Conservation (phyloP, 2,113 vertebrate genomes). For the Ctenomys sociabilis region DNA sequence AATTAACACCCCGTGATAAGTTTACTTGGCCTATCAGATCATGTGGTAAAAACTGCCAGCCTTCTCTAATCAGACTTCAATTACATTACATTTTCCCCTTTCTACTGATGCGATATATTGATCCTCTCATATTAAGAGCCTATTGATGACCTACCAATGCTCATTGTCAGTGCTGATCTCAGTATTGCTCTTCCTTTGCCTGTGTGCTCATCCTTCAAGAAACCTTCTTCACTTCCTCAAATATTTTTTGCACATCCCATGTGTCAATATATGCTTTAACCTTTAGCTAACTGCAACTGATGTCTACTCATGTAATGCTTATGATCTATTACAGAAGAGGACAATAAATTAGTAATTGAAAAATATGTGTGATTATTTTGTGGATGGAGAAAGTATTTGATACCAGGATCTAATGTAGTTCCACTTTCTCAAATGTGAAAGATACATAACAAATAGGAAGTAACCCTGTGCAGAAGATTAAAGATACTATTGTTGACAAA, state of each 20-base stretch:
- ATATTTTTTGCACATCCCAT: background rate
- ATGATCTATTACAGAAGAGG: background rate
- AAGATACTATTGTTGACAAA: background rate
- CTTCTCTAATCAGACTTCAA: background rate
- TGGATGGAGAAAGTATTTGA: background rate
- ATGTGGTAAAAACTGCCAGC: background rate
- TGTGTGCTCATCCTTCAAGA: background rate
- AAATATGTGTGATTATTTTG: background rate
- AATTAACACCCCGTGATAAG: background rate
- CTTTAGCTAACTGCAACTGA: background rate
- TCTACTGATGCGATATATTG: background rate
- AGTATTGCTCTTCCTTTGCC: background rate
- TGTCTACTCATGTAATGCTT: background rate
- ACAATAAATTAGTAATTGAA: background rate
- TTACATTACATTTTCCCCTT: background rate
- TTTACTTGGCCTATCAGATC: background rate
- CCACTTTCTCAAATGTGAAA: background rate
- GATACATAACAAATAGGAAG: background rate
- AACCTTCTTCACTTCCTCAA: background rate
- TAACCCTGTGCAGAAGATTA: background rate
- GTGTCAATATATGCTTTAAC: conserved; percentile 9
- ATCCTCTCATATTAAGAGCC: background rate
- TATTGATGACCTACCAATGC: background rate
- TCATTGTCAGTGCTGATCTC: background rate
- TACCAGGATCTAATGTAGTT: background rate